These are phyloP conservation scores for Scaptomyza reducta DNA, from an alignment of 2,888 invertebrate genomes.

Conservation along the genomic window DNA sequence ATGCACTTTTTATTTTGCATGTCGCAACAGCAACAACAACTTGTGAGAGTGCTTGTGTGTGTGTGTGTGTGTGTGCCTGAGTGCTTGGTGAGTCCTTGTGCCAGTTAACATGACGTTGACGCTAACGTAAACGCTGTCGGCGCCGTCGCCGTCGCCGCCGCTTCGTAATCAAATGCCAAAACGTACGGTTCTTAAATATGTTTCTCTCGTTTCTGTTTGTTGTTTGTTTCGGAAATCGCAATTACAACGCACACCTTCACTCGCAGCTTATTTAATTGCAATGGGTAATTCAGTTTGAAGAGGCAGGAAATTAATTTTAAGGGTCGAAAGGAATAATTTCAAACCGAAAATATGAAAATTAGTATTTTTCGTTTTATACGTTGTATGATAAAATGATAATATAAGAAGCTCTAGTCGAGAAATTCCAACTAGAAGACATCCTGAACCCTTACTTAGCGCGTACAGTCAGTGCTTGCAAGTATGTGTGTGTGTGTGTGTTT, in stretches of 20 bases:
- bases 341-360: neutral
- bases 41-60: conserved; percentile 35
- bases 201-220: conserved; percentile 9
- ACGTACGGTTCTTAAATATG: conserved; percentile 20
- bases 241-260: neutral
- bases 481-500: too few relatives aligned
- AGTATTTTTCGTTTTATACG: too few relatives aligned
- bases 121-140: conserved; percentile 16
- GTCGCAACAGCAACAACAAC: conserved; percentile 11
- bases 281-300: neutral
- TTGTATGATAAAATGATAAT: too few relatives aligned
- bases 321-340: neutral
- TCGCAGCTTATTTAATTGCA: neutral
- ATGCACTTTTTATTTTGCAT: conserved; percentile 71
- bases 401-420: too few relatives aligned
- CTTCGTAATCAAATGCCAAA: conserved; percentile 44
- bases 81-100: conserved; percentile 68
- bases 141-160: conserved; percentile 15
- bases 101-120: conserved; percentile 56
- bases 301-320: neutral
- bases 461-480: too few relatives aligned
- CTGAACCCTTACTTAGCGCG: too few relatives aligned
- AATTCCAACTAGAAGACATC: too few relatives aligned
- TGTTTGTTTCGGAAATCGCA: conserved; percentile 5
- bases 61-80: conserved; percentile 41